These are phyloP conservation scores for Ciona savignyi DNA, from an alignment of 23 tunicate genomes.

Conservation along the genomic window DNA sequence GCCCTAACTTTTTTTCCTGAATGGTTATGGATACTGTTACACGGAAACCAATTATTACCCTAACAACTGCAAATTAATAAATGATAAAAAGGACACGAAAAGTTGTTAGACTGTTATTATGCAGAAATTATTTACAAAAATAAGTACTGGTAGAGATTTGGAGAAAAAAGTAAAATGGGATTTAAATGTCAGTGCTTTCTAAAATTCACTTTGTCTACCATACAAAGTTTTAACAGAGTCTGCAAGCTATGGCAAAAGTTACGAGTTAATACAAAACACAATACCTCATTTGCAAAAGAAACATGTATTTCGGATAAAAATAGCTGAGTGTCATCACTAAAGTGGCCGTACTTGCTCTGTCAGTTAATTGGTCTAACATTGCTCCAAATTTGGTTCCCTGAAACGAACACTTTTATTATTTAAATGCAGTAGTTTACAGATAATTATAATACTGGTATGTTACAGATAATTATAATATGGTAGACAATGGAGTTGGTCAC, in stretches of 20 bases:
- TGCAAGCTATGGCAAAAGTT: too few species aligned
- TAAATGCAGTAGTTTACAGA: too few species aligned
- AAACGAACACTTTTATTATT: neutral
- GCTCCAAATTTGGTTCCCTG: conserved; percentile 95
- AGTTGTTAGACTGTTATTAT: too few species aligned
- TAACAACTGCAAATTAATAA: too few species aligned
- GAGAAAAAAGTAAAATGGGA: too few species aligned
- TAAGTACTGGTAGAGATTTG: neutral
- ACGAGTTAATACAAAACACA: neutral
- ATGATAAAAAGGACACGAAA: too few species aligned
- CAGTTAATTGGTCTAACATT: conserved; percentile 94
- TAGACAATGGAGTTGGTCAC: too few species aligned
- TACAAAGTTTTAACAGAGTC: neutral
- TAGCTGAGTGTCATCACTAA: conserved; percentile 67
- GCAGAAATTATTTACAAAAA: neutral
- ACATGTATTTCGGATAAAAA: conserved; percentile 74
- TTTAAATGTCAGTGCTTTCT: neutral
- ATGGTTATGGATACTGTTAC: too few species aligned
- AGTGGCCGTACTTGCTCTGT: conserved; percentile 93
- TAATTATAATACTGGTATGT: too few species aligned
- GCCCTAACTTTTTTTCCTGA: too few species aligned
- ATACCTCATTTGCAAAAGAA: conserved; percentile 65
- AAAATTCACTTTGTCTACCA: neutral
- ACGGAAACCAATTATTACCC: too few species aligned
- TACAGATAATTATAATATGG: too few species aligned